phyloP scores from a whole-genome alignment of 2,888 invertebrate genomes.

The Brachyptera risi region DNA sequence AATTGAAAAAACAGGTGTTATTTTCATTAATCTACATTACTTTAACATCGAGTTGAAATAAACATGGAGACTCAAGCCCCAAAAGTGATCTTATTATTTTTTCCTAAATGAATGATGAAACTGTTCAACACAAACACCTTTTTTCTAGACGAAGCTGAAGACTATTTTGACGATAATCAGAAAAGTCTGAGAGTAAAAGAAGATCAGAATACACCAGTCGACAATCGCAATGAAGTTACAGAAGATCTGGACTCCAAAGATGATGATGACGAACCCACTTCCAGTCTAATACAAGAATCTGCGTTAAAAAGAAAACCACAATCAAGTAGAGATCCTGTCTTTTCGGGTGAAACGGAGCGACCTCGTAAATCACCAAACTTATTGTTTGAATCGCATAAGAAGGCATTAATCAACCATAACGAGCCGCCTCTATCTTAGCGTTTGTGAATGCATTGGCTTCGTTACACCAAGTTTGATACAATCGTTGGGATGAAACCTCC shows the following conservation, averaged over 20 bases:
- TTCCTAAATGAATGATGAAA: too few relatives aligned
- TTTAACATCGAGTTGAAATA: too few relatives aligned
- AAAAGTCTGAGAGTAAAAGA: too few relatives aligned
- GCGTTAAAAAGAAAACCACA: conserved; percentile 9
- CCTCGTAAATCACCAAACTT: conserved; percentile 4
- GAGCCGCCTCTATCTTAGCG: conserved; percentile 9
- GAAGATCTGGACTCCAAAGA: not conserved
- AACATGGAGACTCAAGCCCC: too few relatives aligned
- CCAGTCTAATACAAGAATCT: conserved; percentile 12
- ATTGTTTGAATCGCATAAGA: conserved; percentile 14
- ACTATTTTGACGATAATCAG: too few relatives aligned
- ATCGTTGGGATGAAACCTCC: not conserved
- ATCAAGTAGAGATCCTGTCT: not conserved
- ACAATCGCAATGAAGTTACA: too few relatives aligned
- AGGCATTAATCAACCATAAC: conserved; percentile 9
- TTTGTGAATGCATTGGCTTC: not conserved
- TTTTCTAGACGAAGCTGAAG: too few relatives aligned
- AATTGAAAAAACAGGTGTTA: too few relatives aligned
- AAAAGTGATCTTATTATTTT: too few relatives aligned
- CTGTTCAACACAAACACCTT: too few relatives aligned
- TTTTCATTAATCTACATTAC: too few relatives aligned
- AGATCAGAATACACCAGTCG: too few relatives aligned
- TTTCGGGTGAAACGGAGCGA: not conserved
- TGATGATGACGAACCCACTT: not conserved
- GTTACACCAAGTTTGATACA: conserved; percentile 12